These are phyloP conservation scores for Grantiella picta DNA, from an alignment of 2,113 vertebrate genomes.

Conservation along the genomic window DNA sequence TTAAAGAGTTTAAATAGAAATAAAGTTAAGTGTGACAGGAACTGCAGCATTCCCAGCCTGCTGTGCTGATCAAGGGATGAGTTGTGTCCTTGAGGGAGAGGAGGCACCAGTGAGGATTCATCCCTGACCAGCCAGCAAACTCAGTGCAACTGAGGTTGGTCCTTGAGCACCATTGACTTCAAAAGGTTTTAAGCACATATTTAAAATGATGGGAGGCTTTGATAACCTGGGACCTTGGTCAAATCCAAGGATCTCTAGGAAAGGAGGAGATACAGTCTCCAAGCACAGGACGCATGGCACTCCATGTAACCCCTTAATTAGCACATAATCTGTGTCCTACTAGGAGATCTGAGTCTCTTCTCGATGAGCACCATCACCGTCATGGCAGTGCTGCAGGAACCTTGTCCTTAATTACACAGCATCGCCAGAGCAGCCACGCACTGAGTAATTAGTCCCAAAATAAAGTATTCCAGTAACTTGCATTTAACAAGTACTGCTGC, in stretches of 20 bases:
- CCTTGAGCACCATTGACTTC: not conserved
- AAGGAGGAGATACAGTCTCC: not conserved
- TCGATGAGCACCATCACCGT: not conserved
- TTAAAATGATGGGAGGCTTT: not conserved
- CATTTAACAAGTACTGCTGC: not conserved
- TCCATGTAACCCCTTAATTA: not conserved
- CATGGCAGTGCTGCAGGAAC: not conserved
- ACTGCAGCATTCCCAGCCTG: not conserved
- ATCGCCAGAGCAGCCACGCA: not conserved
- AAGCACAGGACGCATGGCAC: not conserved
- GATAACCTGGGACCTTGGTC: not conserved
- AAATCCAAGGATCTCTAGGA: not conserved
- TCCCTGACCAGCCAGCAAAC: not conserved
- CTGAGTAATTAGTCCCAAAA: constrained; percentile 14
- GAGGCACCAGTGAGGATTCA: not conserved
- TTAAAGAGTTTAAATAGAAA: not conserved
- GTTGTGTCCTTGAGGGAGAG: not conserved
- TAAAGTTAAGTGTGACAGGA: not conserved
- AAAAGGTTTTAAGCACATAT: not conserved
- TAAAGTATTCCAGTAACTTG: not conserved
- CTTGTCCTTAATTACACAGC: not conserved
- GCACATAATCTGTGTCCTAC: not conserved
- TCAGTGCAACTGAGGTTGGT: not conserved
- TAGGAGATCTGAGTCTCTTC: not conserved
- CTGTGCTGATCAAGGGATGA: not conserved